Evolutionary conservation across 1,140 invertebrate genomes (phyloP), one percentile per base, ranked within the genome.

Genomic region (Plodia interpunctella): DNA sequence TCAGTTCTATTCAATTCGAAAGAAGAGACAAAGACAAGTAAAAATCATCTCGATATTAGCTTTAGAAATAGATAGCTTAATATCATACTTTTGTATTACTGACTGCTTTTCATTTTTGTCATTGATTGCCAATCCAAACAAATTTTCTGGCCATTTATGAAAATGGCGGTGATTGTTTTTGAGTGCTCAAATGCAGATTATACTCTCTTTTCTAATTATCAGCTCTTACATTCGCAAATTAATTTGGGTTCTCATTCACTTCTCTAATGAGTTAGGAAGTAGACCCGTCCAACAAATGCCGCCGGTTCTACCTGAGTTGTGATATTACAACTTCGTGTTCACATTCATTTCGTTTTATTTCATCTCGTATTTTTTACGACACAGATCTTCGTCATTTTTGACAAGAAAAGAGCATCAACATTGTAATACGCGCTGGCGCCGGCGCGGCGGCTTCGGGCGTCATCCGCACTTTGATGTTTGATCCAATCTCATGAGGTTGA

Each of bases 401-500:
- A 89, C 87, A 88, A 81, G 87, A 88, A 90, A 90, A 90, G 84
- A 86, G 84, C 84, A 90, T 90, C 88, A 88, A 83, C 78, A 72
- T 74, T 82, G 77, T 90, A 90, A 90, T 87, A 84, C 64, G 70
- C 63, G 74, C 66, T 76, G 87, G 88, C 87, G 88, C 87, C 90
- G 70, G 57, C 53, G 66, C 63, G 88, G 75, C 87, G 87, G 76
- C 72, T 55, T 51, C 55, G 60, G 68, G 67, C 72, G 68, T 78
- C 80, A 80, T 77, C 78, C 72, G 68, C 67, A 62, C 80, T 88
- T 83, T 82, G 82, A 84, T 89, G 80, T 88, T 83, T 82, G 82
- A 84, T 89, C 82, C 78, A 83, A 84, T 83, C 81, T 80, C 70
- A 65, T 11, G 30, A 32, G 76, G 78, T 77, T 88, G 83, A 82